Percentiles rank a stretch among this genome's conserved stretches.
phyloP scores from a whole-genome alignment of 2,888 invertebrate genomes.

The Exephanes ischioxanthus region DNA sequence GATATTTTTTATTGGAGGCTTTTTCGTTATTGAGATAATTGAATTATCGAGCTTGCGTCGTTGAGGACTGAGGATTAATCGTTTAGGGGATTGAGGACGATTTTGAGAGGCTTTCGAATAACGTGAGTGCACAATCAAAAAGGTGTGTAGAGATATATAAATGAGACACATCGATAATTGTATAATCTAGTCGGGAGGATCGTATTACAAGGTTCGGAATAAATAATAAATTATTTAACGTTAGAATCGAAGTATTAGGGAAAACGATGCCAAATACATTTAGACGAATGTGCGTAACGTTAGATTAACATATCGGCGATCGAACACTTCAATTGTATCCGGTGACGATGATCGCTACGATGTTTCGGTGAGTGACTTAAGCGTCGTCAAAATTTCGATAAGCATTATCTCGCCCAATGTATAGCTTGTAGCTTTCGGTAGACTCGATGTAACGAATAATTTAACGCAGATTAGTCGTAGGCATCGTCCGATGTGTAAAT shows the following conservation, averaged over 20 bases:
- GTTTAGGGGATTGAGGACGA: neutral
- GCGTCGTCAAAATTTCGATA: neutral
- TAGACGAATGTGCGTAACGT: slow-evolving; percentile 53
- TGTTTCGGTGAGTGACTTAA: slow-evolving; percentile 3
- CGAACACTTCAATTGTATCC: neutral
- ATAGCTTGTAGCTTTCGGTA: slow-evolving; percentile 41
- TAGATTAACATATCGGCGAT: slow-evolving; percentile 36
- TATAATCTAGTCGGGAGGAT: slow-evolving; percentile 50
- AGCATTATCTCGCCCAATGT: slow-evolving; percentile 31
- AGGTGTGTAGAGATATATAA: slow-evolving; percentile 23
- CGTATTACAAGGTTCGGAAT: slow-evolving; percentile 7
- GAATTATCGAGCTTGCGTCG: neutral
- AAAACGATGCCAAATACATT: slow-evolving; percentile 65
- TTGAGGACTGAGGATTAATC: neutral
- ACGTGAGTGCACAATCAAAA: slow-evolving; percentile 71
- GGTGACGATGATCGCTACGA: slow-evolving; percentile 2
- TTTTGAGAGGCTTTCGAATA: slow-evolving; percentile 61
- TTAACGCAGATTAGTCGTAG: slow-evolving; percentile 41
- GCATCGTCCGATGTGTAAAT: slow-evolving; percentile 48
- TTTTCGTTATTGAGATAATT: slow-evolving; percentile 1
- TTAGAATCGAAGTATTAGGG: slow-evolving; percentile 51
- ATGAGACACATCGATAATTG: slow-evolving; percentile 22
- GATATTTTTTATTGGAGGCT: neutral
- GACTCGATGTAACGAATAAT: slow-evolving; percentile 37
- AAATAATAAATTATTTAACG: slow-evolving; percentile 5